These are phyloP conservation scores for Paedocypris sp. DNA, from an alignment of 2,113 vertebrate genomes.

Conservation along the genomic window DNA sequence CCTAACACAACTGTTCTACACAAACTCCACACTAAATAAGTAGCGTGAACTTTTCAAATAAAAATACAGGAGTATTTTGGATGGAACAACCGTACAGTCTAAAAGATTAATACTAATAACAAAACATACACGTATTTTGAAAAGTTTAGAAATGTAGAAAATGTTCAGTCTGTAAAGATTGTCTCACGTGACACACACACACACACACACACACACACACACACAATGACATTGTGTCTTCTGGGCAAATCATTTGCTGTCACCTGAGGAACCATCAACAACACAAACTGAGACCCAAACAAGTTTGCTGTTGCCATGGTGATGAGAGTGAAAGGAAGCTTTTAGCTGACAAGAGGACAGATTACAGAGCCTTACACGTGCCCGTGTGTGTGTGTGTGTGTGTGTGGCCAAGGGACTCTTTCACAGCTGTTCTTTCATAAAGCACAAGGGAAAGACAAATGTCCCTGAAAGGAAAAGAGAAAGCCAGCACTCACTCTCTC, in stretches of 20 bases:
- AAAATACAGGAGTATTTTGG: no score
- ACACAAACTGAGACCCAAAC: conserved; percentile 1
- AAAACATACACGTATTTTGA: no score
- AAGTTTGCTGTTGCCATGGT: conserved; percentile 8
- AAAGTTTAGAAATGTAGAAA: no score
- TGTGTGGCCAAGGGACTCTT: conserved; percentile 11
- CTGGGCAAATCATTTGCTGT: not conserved
- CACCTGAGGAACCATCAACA: not conserved
- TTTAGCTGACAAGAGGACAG: conserved; percentile 7
- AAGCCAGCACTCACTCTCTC: not conserved
- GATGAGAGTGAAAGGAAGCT: conserved; percentile 13
- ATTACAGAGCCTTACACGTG: conserved; percentile 7
- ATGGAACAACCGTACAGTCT: no score
- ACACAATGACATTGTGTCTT: not conserved
- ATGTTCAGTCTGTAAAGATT: no score
- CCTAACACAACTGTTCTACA: no score
- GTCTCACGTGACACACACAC: no score
- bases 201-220: no score
- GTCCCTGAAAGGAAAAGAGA: not conserved
- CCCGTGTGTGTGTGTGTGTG: not conserved
- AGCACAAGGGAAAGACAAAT: conserved; percentile 9
- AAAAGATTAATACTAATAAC: no score
- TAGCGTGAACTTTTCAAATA: no score
- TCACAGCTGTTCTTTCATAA: conserved; percentile 9
- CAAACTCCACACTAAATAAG: no score